These are phyloP conservation scores for Cathartes aura DNA, from an alignment of 2,113 vertebrate species.

Conservation along the genomic window DNA sequence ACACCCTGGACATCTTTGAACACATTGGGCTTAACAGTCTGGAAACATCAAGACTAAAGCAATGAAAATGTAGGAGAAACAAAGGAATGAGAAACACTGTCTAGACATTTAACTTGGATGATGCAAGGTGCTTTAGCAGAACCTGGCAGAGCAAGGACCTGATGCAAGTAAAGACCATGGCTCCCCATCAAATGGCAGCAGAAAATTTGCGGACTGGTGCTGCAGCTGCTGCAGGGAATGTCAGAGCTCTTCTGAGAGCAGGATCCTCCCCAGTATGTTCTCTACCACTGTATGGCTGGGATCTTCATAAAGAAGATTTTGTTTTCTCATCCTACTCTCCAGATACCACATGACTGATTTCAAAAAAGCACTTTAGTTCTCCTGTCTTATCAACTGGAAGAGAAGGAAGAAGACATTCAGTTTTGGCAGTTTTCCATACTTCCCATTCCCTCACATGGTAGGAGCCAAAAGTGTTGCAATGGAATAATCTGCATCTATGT, in stretches of 20 bases:
- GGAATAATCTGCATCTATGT: background rate
- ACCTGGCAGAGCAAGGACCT: background rate
- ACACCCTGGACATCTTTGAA: background rate
- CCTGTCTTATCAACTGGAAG: conserved; percentile 48
- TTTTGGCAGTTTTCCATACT: conserved; percentile 55
- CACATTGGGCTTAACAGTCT: background rate
- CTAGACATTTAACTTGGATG: background rate
- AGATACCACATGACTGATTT: conserved; percentile 27
- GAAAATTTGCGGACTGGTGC: background rate
- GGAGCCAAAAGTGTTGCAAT: conserved; percentile 6
- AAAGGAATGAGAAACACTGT: background rate
- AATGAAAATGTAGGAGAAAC: background rate
- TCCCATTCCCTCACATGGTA: conserved; percentile 32
- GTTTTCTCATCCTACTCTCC: conserved; percentile 41
- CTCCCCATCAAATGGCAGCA: background rate
- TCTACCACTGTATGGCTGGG: background rate
- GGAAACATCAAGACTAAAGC: background rate
- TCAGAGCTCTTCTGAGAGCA: background rate
- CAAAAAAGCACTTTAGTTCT: conserved; percentile 35
- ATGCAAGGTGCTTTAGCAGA: background rate
- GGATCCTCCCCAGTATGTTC: background rate
- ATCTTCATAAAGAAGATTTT: conserved; percentile 1
- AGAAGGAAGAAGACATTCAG: conserved; percentile 43
- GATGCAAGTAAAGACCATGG: background rate
- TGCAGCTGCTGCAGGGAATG: background rate